Percentiles rank a stretch among this genome's conserved stretches.
phyloP scores from a whole-genome alignment of 2,113 vertebrate species.

The Poecile atricapillus region DNA sequence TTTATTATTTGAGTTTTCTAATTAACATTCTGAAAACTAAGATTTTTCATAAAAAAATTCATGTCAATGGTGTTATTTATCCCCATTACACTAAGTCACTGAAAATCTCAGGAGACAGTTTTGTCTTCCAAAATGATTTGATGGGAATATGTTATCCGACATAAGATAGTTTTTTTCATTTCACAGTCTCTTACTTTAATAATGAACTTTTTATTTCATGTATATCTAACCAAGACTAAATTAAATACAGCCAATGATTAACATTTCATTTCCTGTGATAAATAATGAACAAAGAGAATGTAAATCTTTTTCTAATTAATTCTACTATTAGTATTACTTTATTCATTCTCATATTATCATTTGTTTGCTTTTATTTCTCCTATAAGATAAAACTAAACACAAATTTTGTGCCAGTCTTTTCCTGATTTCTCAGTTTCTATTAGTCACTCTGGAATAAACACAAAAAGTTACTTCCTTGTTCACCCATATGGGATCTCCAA shows the following conservation, averaged over 20 bases:
- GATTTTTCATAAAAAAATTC: background rate
- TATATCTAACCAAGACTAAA: background rate
- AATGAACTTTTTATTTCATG: background rate
- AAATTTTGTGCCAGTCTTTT: background rate
- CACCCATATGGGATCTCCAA: rapidly evolving
- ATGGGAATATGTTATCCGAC: background rate
- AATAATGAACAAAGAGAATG: background rate
- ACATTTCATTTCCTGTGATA: background rate
- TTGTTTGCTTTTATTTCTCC: background rate
- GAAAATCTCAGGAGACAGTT: background rate
- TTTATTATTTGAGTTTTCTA: background rate
- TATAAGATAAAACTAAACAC: background rate
- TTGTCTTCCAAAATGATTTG: background rate
- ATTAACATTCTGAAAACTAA: background rate
- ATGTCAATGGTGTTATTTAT: background rate
- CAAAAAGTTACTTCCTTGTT: background rate
- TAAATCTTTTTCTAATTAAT: background rate
- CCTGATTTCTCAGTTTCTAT: background rate
- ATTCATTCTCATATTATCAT: background rate
- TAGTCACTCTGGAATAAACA: background rate
- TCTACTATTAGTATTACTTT: background rate
- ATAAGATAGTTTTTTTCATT: background rate
- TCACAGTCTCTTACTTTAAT: background rate
- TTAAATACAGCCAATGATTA: rapidly evolving
- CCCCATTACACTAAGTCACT: rapidly evolving